Base-by-base conservation (phyloP, 2,797 vertebrate genomes). In the Channa striata region DNA sequence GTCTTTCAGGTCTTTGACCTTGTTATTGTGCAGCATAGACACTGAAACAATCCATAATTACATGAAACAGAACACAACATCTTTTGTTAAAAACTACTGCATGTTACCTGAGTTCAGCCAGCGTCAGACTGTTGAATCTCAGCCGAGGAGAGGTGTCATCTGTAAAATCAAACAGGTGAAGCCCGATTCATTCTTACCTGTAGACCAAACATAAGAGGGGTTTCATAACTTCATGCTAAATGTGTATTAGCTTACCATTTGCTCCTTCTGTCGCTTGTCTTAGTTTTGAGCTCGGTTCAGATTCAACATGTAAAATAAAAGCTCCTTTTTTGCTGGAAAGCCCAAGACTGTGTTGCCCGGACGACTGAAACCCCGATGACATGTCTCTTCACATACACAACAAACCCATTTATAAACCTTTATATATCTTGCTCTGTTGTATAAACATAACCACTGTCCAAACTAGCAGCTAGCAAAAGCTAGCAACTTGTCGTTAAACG, bases 31-130 rank as follows among this genome's bases (percentile, higher is more conserved):
- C 25, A 30, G 25, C 25, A 30, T 30, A 30, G 25, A 30, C 25
- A 6, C 25, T 30, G 25, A 6, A 30, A 30, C 25, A 30, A 4
- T 30, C 6, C n/a, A n/a, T n/a, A n/a, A n/a, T n/a, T n/a, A n/a
- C n/a, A n/a, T n/a, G n/a, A n/a, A n/a, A n/a, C n/a, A n/a, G n/a
- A n/a, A n/a, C n/a, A n/a, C n/a, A n/a, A n/a, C n/a, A n/a, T n/a
- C n/a, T n/a, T n/a, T 30, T 30, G 25, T 30, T 30, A 30, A 30
- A 30, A 4, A 30, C 25, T 36, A 36, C 36, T 36, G 36, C 11
- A 9, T 7, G 7, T 61, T 77, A 78, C 92, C 88, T 90, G 23
- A 93, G 37, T n/a, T 90, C 80, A 44, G 87, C 82, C 74, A 91
- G 49, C 3, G 86, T 75, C 63, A 87, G 39, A 48, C 37, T 86